A percentile compares a stretch with the other conserved stretches of the same genome.
phyloP scores from a whole-genome alignment of 2,888 invertebrate species.

The Germaria angustata region DNA sequence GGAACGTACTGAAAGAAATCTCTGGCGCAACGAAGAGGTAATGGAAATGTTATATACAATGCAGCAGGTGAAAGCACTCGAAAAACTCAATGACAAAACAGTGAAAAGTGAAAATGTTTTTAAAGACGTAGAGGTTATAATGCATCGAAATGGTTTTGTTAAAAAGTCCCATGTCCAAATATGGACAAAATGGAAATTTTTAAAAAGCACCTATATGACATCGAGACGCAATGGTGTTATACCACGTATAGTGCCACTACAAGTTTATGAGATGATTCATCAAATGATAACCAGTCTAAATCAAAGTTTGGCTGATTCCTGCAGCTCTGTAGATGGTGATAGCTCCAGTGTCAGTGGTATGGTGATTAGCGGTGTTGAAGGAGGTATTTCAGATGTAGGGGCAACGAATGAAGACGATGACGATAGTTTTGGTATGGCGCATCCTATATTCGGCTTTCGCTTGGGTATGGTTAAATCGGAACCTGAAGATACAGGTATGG shows the following conservation, averaged over 20 bases:
- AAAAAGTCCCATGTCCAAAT: constrained; percentile 79
- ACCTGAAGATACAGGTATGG: constrained; percentile 76
- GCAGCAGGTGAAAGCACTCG: constrained; percentile 75
- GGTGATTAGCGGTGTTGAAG: constrained; percentile 63
- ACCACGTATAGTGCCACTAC: constrained; percentile 77
- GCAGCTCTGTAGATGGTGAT: constrained; percentile 72
- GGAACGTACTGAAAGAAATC: constrained; percentile 76
- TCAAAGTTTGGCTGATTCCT: constrained; percentile 70
- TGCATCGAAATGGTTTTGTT: constrained; percentile 76
- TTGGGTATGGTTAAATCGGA: constrained; percentile 77
- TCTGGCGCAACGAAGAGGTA: constrained; percentile 79
- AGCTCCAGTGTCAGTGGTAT: constrained; percentile 60
- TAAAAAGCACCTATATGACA: constrained; percentile 79
- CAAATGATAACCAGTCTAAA: constrained; percentile 71
- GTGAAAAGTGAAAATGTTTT: constrained; percentile 78
- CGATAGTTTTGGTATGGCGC: constrained; percentile 73
- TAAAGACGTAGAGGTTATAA: constrained; percentile 75
- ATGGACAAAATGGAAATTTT: constrained; percentile 80
- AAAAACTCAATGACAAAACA: constrained; percentile 76
- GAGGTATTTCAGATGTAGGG: constrained; percentile 47
- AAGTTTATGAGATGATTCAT: constrained; percentile 74
- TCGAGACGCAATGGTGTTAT: constrained; percentile 75
- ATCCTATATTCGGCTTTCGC: constrained; percentile 78
- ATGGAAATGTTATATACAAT: constrained; percentile 77
- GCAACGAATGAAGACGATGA: constrained; percentile 55